These are phyloP conservation scores for Epinotia demarniana DNA, from an alignment of 2,888 invertebrate species.

Conservation along the genomic window DNA sequence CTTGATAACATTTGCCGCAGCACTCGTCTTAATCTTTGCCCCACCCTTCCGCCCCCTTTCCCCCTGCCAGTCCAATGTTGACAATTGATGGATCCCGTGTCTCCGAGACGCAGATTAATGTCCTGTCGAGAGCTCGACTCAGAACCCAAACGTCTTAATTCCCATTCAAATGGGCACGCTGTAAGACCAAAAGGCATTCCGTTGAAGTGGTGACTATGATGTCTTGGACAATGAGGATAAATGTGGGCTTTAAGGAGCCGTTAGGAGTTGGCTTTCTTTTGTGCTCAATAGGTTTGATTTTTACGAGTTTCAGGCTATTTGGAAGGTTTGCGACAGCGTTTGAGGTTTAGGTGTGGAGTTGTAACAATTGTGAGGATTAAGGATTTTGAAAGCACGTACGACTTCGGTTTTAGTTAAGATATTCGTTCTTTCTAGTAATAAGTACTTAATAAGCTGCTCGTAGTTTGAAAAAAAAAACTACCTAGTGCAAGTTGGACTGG, in stretches of 20 bases:
- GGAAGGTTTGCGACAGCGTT: conserved; percentile 12
- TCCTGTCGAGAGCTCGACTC: conserved; percentile 54
- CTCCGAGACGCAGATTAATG: conserved; percentile 83
- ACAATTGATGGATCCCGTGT: conserved; percentile 85
- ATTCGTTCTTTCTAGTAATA: no score
- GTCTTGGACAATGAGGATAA: conserved; percentile 37
- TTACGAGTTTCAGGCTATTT: conserved; percentile 26
- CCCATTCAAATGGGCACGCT: background rate
- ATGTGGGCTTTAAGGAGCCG: conserved; percentile 39
- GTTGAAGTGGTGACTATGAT: conserved; percentile 21
- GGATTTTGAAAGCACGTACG: no score
- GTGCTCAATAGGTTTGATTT: conserved; percentile 34
- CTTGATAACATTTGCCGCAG: no score
- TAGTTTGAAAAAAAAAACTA: no score
- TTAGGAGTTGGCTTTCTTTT: conserved; percentile 40
- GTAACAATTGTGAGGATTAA: background rate
- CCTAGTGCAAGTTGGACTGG: no score
- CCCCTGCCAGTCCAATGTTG: conserved; percentile 79
- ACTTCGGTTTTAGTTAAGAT: no score
- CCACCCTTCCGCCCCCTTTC: conserved; percentile 62
- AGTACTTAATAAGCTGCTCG: no score
- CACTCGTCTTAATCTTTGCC: conserved; percentile 65
- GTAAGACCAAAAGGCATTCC: conserved; percentile 14
- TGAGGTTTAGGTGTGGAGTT: background rate
- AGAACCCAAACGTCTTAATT: conserved; percentile 3